Evolutionary conservation across 2,888 invertebrate species (phyloP), one percentile per base, ranked within the genome.

Genomic region (Scelioninae gen. 2): DNA sequence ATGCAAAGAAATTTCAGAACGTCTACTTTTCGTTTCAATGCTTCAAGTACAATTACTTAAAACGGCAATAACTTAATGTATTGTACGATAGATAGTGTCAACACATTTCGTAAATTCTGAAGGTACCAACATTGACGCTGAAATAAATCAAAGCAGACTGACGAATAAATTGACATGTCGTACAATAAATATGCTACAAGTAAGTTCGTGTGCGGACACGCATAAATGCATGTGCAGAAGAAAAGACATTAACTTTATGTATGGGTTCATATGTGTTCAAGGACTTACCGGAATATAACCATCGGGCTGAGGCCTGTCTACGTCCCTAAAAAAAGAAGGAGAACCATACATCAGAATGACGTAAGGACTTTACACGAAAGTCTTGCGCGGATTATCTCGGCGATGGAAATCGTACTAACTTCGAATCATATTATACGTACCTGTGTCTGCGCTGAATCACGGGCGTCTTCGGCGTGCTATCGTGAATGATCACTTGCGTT

Each of bases 401-500:
- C 45, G 60, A 72, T 65, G 48, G 41, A 60, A 61, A 57, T 52
- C 48, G 35, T 48, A 55, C 25, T 33, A 64, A 69, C 43, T 68
- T 68, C 35, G 48, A 60, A 69, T 60, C 65, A 53, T 60, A 61
- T 65, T 70, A 57, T 58, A 63, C 45, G 50, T 82, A 86, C 84
- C 83, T 83, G 70, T 79, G 80, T 70, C 84, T 80, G 80, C 87
- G 86, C 80, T 91, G 91, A 81, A 92, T 92, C 79, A 91, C 89
- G 39, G 91, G 91, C 81, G 90, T 88, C 84, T 93, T 91, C 28
- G 93, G 90, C 0, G 92, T 92, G 83, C 92, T 92, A 83, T 94
- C 93, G 82, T 94, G 94, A 79, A 93, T 92, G 80, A 92, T 91
- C 78, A 94, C 93, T 88, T 94, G 92, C 50, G 90, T 90, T 6